A percentile compares a stretch with the other conserved stretches of the same genome.
phyloP scores from a whole-genome alignment of 2,113 vertebrate genomes.

The Conger conger region DNA sequence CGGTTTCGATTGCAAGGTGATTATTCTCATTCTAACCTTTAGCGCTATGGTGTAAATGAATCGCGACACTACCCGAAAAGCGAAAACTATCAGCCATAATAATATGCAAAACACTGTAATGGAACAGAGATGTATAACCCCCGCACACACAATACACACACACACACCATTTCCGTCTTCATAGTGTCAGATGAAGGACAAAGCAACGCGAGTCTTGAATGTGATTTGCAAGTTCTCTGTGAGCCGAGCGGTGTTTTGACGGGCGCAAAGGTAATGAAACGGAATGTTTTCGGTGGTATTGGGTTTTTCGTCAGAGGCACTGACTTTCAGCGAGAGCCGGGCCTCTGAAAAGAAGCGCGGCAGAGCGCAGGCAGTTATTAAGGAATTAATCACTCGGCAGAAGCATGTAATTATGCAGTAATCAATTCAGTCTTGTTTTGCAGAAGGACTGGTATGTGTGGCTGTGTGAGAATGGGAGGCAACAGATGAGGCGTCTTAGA shows the following conservation, averaged over 20 bases:
- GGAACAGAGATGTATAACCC: too few relatives aligned
- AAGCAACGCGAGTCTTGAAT: too few relatives aligned
- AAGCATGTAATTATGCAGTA: conserved; percentile 58
- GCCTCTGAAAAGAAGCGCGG: conserved; percentile 40
- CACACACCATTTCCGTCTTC: background rate
- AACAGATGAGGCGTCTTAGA: conserved; percentile 47
- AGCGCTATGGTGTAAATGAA: background rate
- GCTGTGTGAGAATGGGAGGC: background rate
- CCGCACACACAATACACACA: too few relatives aligned
- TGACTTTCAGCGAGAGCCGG: conserved; percentile 47
- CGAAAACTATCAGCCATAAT: background rate
- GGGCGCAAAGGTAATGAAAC: background rate
- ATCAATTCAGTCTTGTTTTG: conserved; percentile 48
- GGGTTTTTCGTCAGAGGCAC: conserved; percentile 37
- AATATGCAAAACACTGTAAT: background rate
- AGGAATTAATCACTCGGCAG: conserved; percentile 60
- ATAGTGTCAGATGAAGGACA: background rate
- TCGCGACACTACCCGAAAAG: background rate
- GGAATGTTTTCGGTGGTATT: background rate
- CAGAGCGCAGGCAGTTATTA: conserved; percentile 49
- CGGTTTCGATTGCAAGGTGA: background rate
- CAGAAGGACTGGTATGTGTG: background rate
- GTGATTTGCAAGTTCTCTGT: background rate
- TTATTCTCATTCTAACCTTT: background rate
- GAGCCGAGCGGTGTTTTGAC: background rate